Percentiles rank a stretch among this genome's conserved stretches.
Conservation (phyloP, 2,888 invertebrate genomes). For the Xylophagus ater region DNA sequence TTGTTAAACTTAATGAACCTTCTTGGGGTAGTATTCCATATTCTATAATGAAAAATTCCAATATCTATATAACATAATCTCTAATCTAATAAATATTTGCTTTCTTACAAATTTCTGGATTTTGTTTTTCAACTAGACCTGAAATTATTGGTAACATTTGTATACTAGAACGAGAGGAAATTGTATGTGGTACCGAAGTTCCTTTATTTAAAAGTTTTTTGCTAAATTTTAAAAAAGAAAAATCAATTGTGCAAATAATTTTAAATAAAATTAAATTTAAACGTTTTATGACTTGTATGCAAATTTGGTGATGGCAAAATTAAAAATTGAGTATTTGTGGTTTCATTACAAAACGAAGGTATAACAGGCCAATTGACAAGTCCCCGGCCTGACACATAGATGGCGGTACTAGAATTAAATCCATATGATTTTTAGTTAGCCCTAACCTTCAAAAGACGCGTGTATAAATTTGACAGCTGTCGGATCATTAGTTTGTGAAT, state of each 20-base stretch:
- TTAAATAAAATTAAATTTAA: not conserved
- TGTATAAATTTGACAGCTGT: too few relatives aligned
- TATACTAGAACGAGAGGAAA: conserved; percentile 39
- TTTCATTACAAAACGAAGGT: not conserved
- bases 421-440: too few relatives aligned
- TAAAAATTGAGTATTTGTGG: too few relatives aligned
- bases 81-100: too few relatives aligned
- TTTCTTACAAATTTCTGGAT: conserved; percentile 35
- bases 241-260: not conserved
- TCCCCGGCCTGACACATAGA: too few relatives aligned
- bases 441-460: too few relatives aligned
- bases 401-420: too few relatives aligned
- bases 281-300: conserved; percentile 32
- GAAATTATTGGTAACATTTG: conserved; percentile 41
- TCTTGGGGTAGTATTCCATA: conserved; percentile 67
- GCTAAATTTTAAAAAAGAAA: not conserved
- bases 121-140: conserved; percentile 37
- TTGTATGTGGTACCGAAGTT: conserved; percentile 27
- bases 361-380: too few relatives aligned
- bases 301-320: conserved; percentile 34
- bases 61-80: too few relatives aligned
- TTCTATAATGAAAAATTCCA: conserved; percentile 39
- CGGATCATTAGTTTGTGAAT: too few relatives aligned
- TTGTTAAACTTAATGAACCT: conserved; percentile 54
- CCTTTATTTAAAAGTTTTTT: not conserved